Conservation (phyloP, 2,113 vertebrate genomes). For the Forbesichthys agassizii region DNA sequence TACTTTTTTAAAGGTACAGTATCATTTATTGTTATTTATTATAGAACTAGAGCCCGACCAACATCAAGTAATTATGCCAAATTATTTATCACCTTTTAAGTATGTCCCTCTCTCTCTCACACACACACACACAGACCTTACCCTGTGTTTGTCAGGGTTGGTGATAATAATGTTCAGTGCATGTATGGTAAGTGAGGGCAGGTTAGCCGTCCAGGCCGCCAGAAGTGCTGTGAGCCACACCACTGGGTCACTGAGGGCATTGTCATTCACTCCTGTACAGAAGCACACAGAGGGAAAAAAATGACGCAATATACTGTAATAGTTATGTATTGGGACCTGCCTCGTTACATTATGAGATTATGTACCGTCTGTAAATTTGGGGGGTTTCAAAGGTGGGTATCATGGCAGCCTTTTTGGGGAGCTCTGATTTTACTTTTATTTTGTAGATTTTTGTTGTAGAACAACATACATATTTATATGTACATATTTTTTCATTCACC, state of each 20-base stretch:
- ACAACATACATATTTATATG: too few species aligned
- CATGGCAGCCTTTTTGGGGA: too few species aligned
- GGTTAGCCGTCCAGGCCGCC: conserved; percentile 71
- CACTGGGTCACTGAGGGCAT: conserved; percentile 71
- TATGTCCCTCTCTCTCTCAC: background rate
- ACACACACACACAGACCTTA: conserved; percentile 36
- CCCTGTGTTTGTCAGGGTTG: conserved; percentile 67
- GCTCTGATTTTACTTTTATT: too few species aligned
- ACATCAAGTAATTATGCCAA: too few species aligned
- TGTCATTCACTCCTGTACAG: conserved; percentile 75
- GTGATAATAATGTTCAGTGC: conserved; percentile 53
- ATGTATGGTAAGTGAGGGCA: conserved; percentile 74
- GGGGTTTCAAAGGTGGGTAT: too few species aligned
- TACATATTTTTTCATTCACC: too few species aligned
- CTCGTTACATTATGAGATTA: too few species aligned
- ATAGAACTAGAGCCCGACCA: too few species aligned
- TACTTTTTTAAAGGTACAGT: background rate
- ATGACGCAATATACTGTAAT: background rate
- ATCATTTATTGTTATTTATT: background rate
- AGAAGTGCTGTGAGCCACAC: conserved; percentile 83
- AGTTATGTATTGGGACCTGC: too few species aligned
- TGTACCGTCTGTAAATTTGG: too few species aligned
- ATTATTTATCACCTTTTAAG: background rate
- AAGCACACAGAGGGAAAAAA: conserved; percentile 21
- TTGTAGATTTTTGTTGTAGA: too few species aligned